These are phyloP conservation scores for Panagrolaimus sp. DNA, from an alignment of 1,140 invertebrate species.

Conservation along the genomic window DNA sequence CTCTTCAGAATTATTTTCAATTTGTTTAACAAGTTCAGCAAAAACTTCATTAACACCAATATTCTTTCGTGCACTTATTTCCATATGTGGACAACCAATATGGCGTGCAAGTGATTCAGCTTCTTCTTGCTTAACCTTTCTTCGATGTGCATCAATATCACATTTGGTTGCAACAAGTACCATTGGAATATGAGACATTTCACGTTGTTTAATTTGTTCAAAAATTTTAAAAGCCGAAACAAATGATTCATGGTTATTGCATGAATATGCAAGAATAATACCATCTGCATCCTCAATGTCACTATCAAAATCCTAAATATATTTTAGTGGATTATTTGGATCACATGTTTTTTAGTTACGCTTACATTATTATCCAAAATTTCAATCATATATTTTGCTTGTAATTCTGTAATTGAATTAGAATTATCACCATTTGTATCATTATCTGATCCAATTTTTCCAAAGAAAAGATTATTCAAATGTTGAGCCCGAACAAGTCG, in stretches of 20 bases:
- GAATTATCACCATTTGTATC: neutral
- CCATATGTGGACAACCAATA: neutral
- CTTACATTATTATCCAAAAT: neutral
- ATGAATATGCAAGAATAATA: conserved; percentile 7
- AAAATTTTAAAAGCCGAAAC: neutral
- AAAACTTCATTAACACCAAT: conserved; percentile 12
- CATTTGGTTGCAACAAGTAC: conserved; percentile 14
- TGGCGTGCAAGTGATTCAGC: neutral
- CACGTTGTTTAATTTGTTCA: neutral
- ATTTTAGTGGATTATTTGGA: neutral
- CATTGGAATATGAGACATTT: neutral
- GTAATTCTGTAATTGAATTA: neutral
- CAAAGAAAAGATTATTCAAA: conserved; percentile 16
- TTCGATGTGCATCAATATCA: neutral
- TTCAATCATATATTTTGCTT: conserved; percentile 10
- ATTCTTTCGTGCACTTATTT: neutral
- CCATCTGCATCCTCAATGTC: neutral
- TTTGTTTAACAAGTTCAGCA: conserved; percentile 6
- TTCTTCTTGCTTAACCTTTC: neutral
- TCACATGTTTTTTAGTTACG: neutral
- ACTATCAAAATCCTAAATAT: neutral
- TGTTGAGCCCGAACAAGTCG: conserved; percentile 11
- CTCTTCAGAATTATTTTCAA: neutral
- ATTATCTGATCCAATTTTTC: neutral
- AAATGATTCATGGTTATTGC: neutral